Conservation (phyloP, 2,797 vertebrate species). For the Carapus acus region DNA sequence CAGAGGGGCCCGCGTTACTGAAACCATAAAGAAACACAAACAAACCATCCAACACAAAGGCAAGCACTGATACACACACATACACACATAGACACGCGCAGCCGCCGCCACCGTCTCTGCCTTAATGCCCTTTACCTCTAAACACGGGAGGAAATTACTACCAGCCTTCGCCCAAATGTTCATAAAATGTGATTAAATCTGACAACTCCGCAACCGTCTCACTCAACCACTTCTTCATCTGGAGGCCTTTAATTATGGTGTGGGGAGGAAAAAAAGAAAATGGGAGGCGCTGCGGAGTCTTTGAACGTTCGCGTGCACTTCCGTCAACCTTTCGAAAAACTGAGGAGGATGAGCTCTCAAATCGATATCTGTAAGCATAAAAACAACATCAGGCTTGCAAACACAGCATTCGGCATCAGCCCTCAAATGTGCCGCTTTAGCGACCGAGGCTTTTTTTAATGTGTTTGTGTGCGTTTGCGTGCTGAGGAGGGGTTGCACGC, state of each 20-base stretch:
- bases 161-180: slow-evolving; percentile 46
- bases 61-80: slow-evolving; percentile 34
- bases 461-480: no score
- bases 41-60: slow-evolving; percentile 49
- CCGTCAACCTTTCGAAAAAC: background rate
- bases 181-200: slow-evolving; percentile 53
- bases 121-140: slow-evolving; percentile 28
- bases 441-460: slow-evolving; percentile 17
- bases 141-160: slow-evolving; percentile 42
- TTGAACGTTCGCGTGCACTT: no score
- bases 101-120: slow-evolving; percentile 39
- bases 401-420: slow-evolving; percentile 23
- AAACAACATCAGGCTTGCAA: slow-evolving; percentile 8
- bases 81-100: slow-evolving; percentile 13
- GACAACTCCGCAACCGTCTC: slow-evolving; percentile 27
- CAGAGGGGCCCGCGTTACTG: slow-evolving; percentile 33
- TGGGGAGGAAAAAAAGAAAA: slow-evolving; percentile 27
- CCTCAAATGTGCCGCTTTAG: slow-evolving; percentile 41
- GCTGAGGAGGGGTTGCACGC: slow-evolving; percentile 9
- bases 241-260: slow-evolving; percentile 17
- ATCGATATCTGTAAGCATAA: slow-evolving; percentile 26
- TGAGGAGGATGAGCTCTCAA: slow-evolving; percentile 14
- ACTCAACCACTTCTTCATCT: slow-evolving; percentile 14
- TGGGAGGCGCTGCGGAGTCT: no score
- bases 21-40: slow-evolving; percentile 59